Base-by-base conservation (phyloP, 2,113 vertebrate species). In the Thunnus maccoyii region DNA sequence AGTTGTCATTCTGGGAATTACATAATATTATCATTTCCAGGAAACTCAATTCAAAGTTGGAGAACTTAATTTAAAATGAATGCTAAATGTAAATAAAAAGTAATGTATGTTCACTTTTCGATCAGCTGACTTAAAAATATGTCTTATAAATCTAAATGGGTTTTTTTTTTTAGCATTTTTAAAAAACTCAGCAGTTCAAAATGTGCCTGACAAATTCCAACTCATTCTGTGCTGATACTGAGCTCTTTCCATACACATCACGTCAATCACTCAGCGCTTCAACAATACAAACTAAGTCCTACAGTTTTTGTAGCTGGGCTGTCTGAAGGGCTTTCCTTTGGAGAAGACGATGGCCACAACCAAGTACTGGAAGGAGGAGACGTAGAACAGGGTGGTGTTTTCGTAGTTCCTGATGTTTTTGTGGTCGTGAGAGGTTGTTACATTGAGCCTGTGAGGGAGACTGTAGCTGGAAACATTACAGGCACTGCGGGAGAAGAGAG, bases 361-460 rank as follows among this genome's bases (percentile, higher is more conserved):
- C 94, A 99, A 94, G 93, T 99, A 99, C 94, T 99, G 98, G 93
- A 99, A 99, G 80, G 96, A 94, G 81, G 98, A 99, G 92, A 99
- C 93, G 88, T 96, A 99, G 95, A 99, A 99, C 64, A 99, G 94
- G 27, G 97, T 97, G 77, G 98, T 99, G 94, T 99, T 99, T 94
- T 99, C 98, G 12, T 97, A 98, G 91, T 97, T 99, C 81, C 70
- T 90, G 89, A 99, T 98, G 93, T 93, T 93, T 73, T 96, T 95
- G 92, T 94, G 95, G 67, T 94, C 93, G 67, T 95, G 94, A 0
- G 73, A 50, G 30, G 81, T 46, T 1, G 96, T 96, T 50, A 86
- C 57, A 41, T 97, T 98, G 1, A 20, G 30, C 20, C 60, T 30
- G 56, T 77, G 25, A 8, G 90, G 88, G 17, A 88, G 92, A 77